These are phyloP conservation scores for Coelogynopora nodosa DNA, from an alignment of 2,888 invertebrate species.

Conservation along the genomic window DNA sequence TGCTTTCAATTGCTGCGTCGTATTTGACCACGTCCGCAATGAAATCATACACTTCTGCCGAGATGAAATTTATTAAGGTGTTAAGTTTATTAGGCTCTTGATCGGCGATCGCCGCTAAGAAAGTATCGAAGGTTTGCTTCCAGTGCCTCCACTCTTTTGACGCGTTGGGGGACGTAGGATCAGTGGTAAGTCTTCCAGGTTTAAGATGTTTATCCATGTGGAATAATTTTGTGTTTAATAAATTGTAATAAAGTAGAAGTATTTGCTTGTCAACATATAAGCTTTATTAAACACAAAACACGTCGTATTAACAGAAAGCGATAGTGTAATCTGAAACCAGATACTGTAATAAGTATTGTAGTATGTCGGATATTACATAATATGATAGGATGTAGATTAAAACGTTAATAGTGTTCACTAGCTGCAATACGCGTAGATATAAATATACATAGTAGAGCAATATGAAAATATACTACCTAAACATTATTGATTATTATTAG, in stretches of 20 bases:
- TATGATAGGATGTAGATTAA: constrained; percentile 1
- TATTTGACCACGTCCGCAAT: background rate
- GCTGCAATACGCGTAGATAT: background rate
- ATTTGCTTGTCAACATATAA: constrained; percentile 18
- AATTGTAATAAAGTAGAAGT: constrained; percentile 13
- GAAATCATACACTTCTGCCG: background rate
- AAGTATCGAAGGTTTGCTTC: constrained; percentile 22
- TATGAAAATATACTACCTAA: no score
- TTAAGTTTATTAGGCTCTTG: constrained; percentile 26
- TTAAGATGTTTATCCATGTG: constrained; percentile 23
- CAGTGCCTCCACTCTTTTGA: constrained; percentile 33
- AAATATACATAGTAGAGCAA: background rate
- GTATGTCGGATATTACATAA: background rate
- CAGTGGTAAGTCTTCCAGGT: constrained; percentile 18
- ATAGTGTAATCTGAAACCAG: background rate
- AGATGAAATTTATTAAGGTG: constrained; percentile 25
- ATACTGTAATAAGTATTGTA: constrained; percentile 18
- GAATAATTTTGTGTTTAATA: constrained; percentile 14
- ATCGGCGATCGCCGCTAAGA: constrained; percentile 29
- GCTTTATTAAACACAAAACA: constrained; percentile 31
- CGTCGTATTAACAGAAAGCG: constrained; percentile 21
- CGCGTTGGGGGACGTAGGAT: constrained; percentile 16
- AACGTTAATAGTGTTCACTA: background rate
- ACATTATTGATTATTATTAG: no score
- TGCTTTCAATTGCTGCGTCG: constrained; percentile 30